Base-by-base conservation (phyloP, 2,113 vertebrate species). In the Balaeniceps rex region DNA sequence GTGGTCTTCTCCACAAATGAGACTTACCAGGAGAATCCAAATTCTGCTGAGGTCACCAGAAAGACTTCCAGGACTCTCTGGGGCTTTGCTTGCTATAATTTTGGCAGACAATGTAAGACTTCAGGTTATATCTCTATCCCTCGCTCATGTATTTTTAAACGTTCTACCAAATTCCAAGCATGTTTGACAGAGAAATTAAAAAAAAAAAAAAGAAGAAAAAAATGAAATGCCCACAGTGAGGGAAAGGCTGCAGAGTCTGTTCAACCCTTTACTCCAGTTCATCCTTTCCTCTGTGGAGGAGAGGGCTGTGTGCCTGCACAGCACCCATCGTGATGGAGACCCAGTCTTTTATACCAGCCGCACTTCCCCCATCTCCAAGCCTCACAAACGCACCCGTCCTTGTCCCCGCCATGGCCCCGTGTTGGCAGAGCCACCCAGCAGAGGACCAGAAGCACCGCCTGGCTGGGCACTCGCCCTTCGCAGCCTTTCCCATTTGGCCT, bases 401-500 rank as follows among this genome's bases (percentile, higher is more conserved):
- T 8, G 12, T 42, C 79, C 76, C n/a, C 3, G 0, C 6, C 0
- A 0, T 1, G 12, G n/a, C 25, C 46, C n/a, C 0, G 1, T 3
- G 38, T 0, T 3, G 2, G n/a, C 29, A 7, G 14, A 6, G 38
- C 25, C 69, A 18, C n/a, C 58, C 81, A 49, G 42, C 64, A 46
- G 19, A 52, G 44, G 14, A 18, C 0, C 3, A 81, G 57, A 8
- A 21, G 12, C n/a, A 4, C 7, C 2, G 0, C 3, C 7, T 1
- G 6, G 28, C n/a, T 11, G 42, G 19, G 36, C n/a, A 1, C 15
- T 75, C 6, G 0, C 33, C 52, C 47, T 21, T 14, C 38, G 2
- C 16, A 8, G 34, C 55, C 79, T 54, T 21, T 12, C 12, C 16
- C 14, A 0, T 11, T 11, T 17, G 70, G 19, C 15, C 46, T 19